Conservation (phyloP, 2,888 invertebrate species). For the Pseudococcus jackbeardsleyi region DNA sequence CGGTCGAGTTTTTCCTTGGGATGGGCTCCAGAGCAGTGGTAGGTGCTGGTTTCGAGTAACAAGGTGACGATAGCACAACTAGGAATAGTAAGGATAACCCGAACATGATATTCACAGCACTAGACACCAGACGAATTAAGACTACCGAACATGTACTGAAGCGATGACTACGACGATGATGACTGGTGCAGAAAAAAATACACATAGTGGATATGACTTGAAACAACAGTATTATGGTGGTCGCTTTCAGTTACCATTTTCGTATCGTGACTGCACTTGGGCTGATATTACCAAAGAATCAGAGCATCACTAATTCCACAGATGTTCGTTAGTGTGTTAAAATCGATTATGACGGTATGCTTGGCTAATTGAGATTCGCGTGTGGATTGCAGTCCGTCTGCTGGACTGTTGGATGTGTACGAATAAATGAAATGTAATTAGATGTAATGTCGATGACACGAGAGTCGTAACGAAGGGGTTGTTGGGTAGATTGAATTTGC, state of each 20-base stretch:
- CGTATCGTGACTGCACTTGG: not conserved
- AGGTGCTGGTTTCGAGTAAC: not conserved
- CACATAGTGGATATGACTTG: not conserved
- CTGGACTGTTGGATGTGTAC: no score
- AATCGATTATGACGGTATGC: constrained; percentile 29
- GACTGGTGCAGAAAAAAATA: constrained; percentile 26
- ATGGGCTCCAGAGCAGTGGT: not conserved
- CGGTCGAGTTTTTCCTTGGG: constrained; percentile 23
- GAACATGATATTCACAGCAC: not conserved
- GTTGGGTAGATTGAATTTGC: no score
- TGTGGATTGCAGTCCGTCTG: not conserved
- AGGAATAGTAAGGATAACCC: not conserved
- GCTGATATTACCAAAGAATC: constrained; percentile 10
- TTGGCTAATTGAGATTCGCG: constrained; percentile 25
- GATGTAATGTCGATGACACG: no score
- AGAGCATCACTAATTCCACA: constrained; percentile 37
- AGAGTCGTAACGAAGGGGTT: no score
- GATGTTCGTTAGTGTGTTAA: constrained; percentile 1
- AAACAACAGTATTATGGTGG: not conserved
- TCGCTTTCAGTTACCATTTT: constrained; percentile 7
- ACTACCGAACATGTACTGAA: not conserved
- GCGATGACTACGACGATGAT: not conserved
- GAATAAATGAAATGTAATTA: no score
- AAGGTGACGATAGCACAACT: not conserved
- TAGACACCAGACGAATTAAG: not conserved